These are phyloP conservation scores for Choreutis nemorana DNA, from an alignment of 2,888 invertebrate genomes.

Conservation along the genomic window DNA sequence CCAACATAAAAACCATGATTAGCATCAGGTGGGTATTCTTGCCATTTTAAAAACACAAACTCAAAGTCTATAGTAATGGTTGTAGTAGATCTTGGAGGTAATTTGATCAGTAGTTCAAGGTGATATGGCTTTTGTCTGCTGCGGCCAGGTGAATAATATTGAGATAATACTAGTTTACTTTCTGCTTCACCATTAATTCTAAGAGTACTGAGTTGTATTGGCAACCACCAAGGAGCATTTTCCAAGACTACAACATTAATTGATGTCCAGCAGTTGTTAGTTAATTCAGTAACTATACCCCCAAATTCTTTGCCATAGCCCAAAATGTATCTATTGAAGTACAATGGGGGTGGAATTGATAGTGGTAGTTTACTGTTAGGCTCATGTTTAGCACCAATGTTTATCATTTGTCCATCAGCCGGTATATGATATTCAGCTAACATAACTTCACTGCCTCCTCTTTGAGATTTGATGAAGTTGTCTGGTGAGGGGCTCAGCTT, in stretches of 20 bases:
- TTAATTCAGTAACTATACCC: conserved; percentile 85
- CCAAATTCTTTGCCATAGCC: conserved; percentile 94
- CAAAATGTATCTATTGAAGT: conserved; percentile 81
- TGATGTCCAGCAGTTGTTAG: conserved; percentile 79
- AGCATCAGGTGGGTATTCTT: conserved; percentile 99
- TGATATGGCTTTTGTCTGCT: conserved; percentile 87
- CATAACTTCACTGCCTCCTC: conserved; percentile 73
- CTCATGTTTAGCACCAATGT: conserved; percentile 71
- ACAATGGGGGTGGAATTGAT: conserved; percentile 70
- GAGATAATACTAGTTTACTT: conserved; percentile 62
- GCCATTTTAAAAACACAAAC: conserved; percentile 96
- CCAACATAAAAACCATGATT: conserved; percentile 98
- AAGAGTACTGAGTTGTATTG: conserved; percentile 89
- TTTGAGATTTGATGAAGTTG: conserved; percentile 61
- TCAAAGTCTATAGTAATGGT: conserved; percentile 90
- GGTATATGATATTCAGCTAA: conserved; percentile 78
- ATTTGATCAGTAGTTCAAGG: conserved; percentile 80
- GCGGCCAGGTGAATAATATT: conserved; percentile 76
- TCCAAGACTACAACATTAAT: conserved; percentile 86
- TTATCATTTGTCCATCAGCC: conserved; percentile 66
- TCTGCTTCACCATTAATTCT: conserved; percentile 70
- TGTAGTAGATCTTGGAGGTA: conserved; percentile 83
- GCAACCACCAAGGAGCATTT: conserved; percentile 90
- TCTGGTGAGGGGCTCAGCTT: conserved; percentile 71
- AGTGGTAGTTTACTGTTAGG: conserved; percentile 48